Evolutionary conservation across 1,140 invertebrate genomes (phyloP).

Genomic region (Euborellia annulipes): DNA sequence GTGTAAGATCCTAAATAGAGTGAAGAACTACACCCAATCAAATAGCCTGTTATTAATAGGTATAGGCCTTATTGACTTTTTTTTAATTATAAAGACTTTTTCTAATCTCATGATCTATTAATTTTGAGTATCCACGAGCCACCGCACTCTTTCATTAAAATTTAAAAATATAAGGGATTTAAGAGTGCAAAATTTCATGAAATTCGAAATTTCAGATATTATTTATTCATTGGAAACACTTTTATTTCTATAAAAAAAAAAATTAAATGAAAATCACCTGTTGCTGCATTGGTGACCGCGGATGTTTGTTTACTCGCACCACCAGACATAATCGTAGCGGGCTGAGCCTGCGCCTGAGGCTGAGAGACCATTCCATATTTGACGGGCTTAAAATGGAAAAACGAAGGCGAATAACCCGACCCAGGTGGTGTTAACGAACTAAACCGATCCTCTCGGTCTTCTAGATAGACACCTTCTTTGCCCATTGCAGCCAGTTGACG

Average conservation of each 20-base stretch:
- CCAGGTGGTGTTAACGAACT: constrained; percentile 59
- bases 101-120: no score
- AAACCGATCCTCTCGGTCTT: constrained; percentile 57
- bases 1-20: no score
- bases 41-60: no score
- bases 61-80: no score
- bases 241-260: constrained; percentile 28
- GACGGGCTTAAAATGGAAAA: constrained; percentile 78
- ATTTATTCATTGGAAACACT: no score
- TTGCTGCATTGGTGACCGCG: constrained; percentile 37
- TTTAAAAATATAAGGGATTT: no score
- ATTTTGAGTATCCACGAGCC: no score
- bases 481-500: constrained; percentile 80
- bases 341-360: neutral
- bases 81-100: no score
- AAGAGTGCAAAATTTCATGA: no score
- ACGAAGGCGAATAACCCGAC: constrained; percentile 73
- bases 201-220: no score
- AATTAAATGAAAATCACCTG: neutral
- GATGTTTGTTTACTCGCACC: neutral
- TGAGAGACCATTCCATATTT: constrained; percentile 31
- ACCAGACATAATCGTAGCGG: neutral
- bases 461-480: constrained; percentile 58
- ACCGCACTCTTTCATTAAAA: no score
- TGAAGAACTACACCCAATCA: no score